Conservation (phyloP, 2,113 vertebrate genomes). For the Nothoprocta pentlandii region DNA sequence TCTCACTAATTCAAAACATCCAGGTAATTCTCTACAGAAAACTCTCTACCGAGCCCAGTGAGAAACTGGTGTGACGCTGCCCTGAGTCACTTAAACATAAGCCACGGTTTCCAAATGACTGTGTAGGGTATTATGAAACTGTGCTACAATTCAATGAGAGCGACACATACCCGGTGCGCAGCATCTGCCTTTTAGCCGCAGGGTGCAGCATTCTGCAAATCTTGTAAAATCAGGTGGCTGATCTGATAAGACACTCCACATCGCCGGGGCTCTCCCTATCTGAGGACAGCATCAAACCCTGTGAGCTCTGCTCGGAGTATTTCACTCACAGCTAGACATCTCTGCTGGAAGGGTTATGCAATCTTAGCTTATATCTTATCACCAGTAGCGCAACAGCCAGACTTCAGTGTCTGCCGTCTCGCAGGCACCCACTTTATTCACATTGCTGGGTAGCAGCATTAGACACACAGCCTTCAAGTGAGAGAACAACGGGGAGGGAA, state of each 20-base stretch:
- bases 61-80: not conserved
- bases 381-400: constrained; percentile 36
- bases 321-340: not conserved
- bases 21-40: not conserved
- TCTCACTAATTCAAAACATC: not conserved
- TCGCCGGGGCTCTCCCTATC: constrained; percentile 41
- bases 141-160: not conserved
- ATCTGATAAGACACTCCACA: constrained; percentile 49
- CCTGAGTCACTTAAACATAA: not conserved
- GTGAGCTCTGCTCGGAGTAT: not conserved
- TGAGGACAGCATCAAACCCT: constrained; percentile 56
- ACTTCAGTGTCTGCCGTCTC: constrained; percentile 37
- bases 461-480: constrained; percentile 21
- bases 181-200: constrained; percentile 22
- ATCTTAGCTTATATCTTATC: constrained; percentile 61
- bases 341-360: constrained; percentile 28
- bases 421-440: constrained; percentile 13
- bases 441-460: not conserved
- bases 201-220: constrained; percentile 45
- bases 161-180: not conserved
- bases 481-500: constrained; percentile 31
- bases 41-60: not conserved
- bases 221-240: constrained; percentile 71
- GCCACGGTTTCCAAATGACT: not conserved
- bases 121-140: not conserved